phyloP scores from a whole-genome alignment of 2,888 invertebrate genomes.

The Drosophila prostipennis region DNA sequence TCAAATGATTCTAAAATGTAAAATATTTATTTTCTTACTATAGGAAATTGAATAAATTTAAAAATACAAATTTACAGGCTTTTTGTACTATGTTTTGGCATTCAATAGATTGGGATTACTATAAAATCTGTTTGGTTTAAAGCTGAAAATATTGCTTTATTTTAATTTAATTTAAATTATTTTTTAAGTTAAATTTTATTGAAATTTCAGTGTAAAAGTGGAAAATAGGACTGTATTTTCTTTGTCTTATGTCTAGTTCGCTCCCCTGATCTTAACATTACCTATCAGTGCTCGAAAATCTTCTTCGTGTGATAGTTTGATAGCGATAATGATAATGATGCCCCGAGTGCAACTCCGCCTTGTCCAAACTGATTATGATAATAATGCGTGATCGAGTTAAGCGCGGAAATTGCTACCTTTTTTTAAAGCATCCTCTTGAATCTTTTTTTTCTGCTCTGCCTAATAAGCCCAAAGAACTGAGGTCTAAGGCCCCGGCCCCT shows the following conservation, averaged over 20 bases:
- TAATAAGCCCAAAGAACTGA: constrained; percentile 62
- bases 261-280: neutral
- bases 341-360: constrained; percentile 12
- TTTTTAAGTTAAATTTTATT: too few species aligned
- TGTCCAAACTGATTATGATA: constrained; percentile 61
- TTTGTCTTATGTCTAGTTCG: neutral
- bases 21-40: too few species aligned
- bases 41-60: too few species aligned
- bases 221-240: too few species aligned
- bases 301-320: constrained; percentile 35
- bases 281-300: constrained; percentile 9
- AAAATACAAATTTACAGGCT: too few species aligned
- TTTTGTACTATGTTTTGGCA: too few species aligned
- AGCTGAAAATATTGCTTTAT: too few species aligned
- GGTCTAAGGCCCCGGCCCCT: constrained; percentile 4
- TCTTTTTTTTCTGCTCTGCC: constrained; percentile 51
- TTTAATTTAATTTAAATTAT: too few species aligned
- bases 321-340: constrained; percentile 47
- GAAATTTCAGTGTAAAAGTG: too few species aligned
- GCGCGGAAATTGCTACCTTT: constrained; percentile 65
- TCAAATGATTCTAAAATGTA: too few species aligned
- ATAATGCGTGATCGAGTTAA: constrained; percentile 67
- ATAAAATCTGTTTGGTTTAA: too few species aligned
- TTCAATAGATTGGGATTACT: too few species aligned
- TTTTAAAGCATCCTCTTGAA: constrained; percentile 49